These are phyloP conservation scores for Rugalucina vietnamica DNA, from an alignment of 2,888 invertebrate species.

Conservation along the genomic window DNA sequence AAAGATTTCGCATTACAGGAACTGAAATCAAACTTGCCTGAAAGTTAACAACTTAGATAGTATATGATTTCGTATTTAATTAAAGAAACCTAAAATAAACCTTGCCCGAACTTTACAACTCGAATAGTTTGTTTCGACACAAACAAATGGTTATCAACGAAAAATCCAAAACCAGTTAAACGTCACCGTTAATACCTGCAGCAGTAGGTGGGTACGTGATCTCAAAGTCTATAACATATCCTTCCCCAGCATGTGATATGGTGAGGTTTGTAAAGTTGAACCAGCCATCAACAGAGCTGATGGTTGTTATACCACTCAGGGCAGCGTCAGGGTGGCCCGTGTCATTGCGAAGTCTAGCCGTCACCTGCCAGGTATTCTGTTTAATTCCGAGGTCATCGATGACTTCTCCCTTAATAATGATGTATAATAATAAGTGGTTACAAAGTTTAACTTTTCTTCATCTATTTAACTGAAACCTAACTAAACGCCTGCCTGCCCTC, in stretches of 20 bases:
- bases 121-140: not conserved
- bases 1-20: too few relatives aligned
- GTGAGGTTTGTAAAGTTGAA: conserved; percentile 78
- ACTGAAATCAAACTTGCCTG: too few relatives aligned
- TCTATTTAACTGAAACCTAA: too few relatives aligned
- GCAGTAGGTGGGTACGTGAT: conserved; percentile 66
- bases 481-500: too few relatives aligned
- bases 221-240: conserved; percentile 72
- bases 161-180: not conserved
- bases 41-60: too few relatives aligned
- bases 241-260: conserved; percentile 72
- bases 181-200: conserved; percentile 18
- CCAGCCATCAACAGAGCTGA: conserved; percentile 73
- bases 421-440: not conserved
- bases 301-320: conserved; percentile 68
- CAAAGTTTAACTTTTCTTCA: too few relatives aligned
- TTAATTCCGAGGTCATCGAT: conserved; percentile 67
- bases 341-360: conserved; percentile 66
- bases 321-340: conserved; percentile 64
- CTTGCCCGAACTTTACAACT: too few relatives aligned
- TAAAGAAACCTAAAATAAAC: too few relatives aligned
- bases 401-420: conserved; percentile 26
- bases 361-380: conserved; percentile 74
- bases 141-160: not conserved
- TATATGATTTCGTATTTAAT: too few relatives aligned